Evolutionary conservation across 2,113 vertebrate species (phyloP).

Genomic region (Neodon shergylaensis): DNA sequence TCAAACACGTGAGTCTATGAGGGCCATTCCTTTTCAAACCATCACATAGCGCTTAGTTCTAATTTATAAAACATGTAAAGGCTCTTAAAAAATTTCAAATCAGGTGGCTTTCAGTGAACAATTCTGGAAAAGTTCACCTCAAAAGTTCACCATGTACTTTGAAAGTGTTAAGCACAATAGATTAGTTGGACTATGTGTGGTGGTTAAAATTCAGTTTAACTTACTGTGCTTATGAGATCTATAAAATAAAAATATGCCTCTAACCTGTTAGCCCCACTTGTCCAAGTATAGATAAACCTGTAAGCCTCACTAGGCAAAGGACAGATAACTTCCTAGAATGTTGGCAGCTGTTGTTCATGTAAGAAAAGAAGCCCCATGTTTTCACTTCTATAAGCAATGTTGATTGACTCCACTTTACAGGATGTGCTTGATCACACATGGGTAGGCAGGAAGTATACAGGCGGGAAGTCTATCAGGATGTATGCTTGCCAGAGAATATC

Average conservation of each 20-base stretch:
- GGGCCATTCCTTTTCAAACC: too few relatives aligned
- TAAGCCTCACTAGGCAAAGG: neutral
- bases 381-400: neutral
- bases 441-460: neutral
- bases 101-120: neutral
- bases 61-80: neutral
- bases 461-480: neutral
- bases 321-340: neutral
- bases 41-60: neutral
- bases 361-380: neutral
- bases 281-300: neutral
- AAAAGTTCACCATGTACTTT: neutral
- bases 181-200: neutral
- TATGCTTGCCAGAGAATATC: too few relatives aligned
- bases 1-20: too few relatives aligned
- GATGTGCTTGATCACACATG: neutral
- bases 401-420: neutral
- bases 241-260: neutral
- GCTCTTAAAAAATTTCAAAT: constrained; percentile 17
- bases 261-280: too few relatives aligned
- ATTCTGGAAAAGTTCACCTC: neutral
- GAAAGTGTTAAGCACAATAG: neutral
- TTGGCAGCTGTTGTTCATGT: neutral
- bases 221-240: neutral
- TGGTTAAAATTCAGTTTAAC: neutral